Evolutionary conservation across 2,888 invertebrate species (phyloP).

Genomic region (Acronicta alni): DNA sequence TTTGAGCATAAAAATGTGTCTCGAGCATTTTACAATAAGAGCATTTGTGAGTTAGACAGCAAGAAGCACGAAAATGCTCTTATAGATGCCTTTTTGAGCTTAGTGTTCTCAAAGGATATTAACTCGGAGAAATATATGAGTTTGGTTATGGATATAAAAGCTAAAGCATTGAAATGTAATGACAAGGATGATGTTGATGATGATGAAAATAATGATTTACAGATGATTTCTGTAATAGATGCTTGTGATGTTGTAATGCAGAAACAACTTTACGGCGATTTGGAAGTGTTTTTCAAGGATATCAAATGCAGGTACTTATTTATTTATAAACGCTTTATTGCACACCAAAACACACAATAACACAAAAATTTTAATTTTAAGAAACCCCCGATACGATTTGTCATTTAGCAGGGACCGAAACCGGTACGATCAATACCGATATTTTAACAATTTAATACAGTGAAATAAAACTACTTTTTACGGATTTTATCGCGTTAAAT

Average conservation of each 20-base stretch:
- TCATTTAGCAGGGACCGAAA: too few relatives aligned
- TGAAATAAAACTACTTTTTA: too few relatives aligned
- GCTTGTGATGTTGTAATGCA: conserved; percentile 62
- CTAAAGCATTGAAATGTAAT: conserved; percentile 69
- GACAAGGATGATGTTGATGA: conserved; percentile 48
- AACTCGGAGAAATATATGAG: conserved; percentile 77
- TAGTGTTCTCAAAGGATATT: conserved; percentile 70
- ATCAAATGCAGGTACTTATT: conserved; percentile 78
- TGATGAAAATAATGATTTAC: conserved; percentile 57
- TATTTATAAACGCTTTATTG: too few relatives aligned
- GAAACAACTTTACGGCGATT: conserved; percentile 66
- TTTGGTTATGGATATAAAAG: conserved; percentile 80
- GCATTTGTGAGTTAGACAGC: conserved; percentile 78
- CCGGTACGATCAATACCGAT: too few relatives aligned
- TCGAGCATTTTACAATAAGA: conserved; percentile 79
- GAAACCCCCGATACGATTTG: too few relatives aligned
- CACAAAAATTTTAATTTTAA: too few relatives aligned
- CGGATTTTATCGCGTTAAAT: too few relatives aligned
- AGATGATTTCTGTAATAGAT: conserved; percentile 67
- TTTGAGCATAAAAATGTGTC: conserved; percentile 72
- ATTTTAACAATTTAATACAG: too few relatives aligned
- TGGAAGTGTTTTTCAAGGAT: conserved; percentile 65
- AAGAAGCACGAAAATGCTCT: conserved; percentile 72
- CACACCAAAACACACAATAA: too few relatives aligned
- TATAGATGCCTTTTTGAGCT: conserved; percentile 74